Percentiles rank a stretch among this genome's conserved stretches.
These are phyloP conservation scores for Scelioninae gen. 2 DNA, from an alignment of 2,888 invertebrate species.

Conservation along the genomic window DNA sequence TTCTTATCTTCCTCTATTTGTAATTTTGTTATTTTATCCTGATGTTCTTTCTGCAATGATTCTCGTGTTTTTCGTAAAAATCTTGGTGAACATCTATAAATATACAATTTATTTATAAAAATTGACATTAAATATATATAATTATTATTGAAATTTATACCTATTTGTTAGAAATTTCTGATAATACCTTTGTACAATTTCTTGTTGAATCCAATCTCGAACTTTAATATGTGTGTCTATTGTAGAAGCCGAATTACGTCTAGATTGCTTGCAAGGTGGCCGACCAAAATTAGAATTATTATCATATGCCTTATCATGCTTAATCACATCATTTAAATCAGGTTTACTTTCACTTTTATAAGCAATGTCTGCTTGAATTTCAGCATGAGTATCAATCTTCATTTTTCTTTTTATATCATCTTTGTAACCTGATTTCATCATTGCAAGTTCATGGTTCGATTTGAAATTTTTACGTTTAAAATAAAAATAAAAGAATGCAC, in stretches of 20 bases:
- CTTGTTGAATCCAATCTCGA: constrained; percentile 89
- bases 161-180: too few species aligned
- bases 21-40: constrained; percentile 71
- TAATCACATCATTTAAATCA: constrained; percentile 73
- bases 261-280: constrained; percentile 80
- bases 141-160: too few species aligned
- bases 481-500: constrained; percentile 82
- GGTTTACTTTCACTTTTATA: constrained; percentile 76
- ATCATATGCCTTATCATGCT: constrained; percentile 74
- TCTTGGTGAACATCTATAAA: constrained; percentile 79
- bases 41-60: constrained; percentile 71
- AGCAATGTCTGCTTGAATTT: constrained; percentile 76
- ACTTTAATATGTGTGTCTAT: constrained; percentile 92
- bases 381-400: constrained; percentile 73
- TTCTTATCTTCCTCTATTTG: constrained; percentile 67
- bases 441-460: constrained; percentile 76
- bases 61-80: constrained; percentile 78
- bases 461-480: constrained; percentile 80
- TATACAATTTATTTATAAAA: too few species aligned
- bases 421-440: constrained; percentile 75
- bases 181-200: constrained; percentile 82
- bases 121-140: background rate
- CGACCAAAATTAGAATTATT: constrained; percentile 77
- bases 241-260: constrained; percentile 87
- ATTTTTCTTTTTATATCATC: constrained; percentile 75